phyloP scores from a whole-genome alignment of 2,797 vertebrate species.

The Propithecus perrieri region DNA sequence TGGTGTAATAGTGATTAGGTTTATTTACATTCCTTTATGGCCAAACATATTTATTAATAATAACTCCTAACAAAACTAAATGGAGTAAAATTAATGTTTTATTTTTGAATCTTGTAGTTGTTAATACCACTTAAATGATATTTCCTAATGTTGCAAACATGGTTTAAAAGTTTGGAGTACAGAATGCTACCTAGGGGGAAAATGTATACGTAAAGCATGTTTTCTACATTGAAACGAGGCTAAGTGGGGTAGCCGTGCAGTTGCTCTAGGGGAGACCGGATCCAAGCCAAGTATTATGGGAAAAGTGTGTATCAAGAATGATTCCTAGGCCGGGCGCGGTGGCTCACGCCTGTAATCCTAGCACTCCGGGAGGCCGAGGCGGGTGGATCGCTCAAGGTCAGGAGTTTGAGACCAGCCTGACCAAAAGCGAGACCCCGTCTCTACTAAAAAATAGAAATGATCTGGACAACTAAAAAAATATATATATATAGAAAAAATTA shows the following conservation, averaged over 20 bases:
- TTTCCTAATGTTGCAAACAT: conserved; percentile 9
- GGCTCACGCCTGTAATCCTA: too few species aligned
- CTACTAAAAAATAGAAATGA: too few species aligned
- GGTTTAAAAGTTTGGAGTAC: not conserved
- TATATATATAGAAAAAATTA: too few species aligned
- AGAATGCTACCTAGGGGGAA: not conserved
- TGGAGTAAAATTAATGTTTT: conserved; percentile 7
- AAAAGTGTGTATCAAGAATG: not conserved
- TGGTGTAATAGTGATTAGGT: not conserved
- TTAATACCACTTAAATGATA: conserved; percentile 27
- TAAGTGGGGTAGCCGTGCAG: too few species aligned
- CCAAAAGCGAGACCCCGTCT: too few species aligned
- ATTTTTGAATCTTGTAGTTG: conserved; percentile 20
- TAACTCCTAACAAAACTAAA: conserved; percentile 1
- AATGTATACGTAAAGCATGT: too few species aligned
- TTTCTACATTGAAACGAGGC: not conserved
- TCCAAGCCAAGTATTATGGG: not conserved
- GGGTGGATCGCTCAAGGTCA: too few species aligned
- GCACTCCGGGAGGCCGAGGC: too few species aligned
- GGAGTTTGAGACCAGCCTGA: too few species aligned
- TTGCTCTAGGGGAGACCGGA: not conserved
- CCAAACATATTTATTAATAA: not conserved
- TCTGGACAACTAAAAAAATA: too few species aligned
- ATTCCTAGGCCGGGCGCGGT: not conserved
- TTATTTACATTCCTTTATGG: conserved; percentile 17